These are phyloP conservation scores for Lethenteron reissneri DNA, from an alignment of 2,113 vertebrate genomes.

Conservation along the genomic window DNA sequence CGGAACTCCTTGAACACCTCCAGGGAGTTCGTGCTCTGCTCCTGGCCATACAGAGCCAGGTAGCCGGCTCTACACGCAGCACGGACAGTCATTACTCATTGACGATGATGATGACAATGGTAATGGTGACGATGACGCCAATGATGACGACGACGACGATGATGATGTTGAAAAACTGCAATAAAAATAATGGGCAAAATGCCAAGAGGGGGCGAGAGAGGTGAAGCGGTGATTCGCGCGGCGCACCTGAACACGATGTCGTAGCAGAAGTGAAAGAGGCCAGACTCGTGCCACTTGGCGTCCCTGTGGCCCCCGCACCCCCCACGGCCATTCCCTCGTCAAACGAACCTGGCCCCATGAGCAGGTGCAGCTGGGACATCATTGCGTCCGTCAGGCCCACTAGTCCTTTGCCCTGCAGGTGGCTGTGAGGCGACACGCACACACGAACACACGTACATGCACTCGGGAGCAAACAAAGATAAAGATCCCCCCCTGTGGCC, in stretches of 20 bases:
- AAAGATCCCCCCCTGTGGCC: too few species aligned
- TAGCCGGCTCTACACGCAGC: conserved; percentile 32
- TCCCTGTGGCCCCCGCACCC: background rate
- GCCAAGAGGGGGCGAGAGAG: too few species aligned
- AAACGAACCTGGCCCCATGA: conserved; percentile 22
- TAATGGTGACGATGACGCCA: too few species aligned
- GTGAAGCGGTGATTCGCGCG: too few species aligned
- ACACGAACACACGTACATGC: too few species aligned
- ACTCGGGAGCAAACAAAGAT: too few species aligned
- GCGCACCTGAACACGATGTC: conserved; percentile 40
- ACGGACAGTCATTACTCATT: background rate
- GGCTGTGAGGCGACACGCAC: conserved; percentile 18
- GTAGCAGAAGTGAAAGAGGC: conserved; percentile 39
- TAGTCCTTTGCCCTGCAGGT: conserved; percentile 31
- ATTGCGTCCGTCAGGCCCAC: conserved; percentile 22
- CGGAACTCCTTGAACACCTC: conserved; percentile 29
- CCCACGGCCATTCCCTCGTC: conserved; percentile 10
- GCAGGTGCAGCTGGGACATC: conserved; percentile 23
- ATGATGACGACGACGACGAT: too few species aligned
- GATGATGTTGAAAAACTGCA: too few species aligned
- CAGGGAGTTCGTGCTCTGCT: conserved; percentile 17
- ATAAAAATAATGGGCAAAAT: too few species aligned
- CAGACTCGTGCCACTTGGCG: conserved; percentile 30
- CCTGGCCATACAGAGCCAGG: conserved; percentile 33
- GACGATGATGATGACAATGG: too few species aligned